Evolutionary conservation across 2,888 invertebrate genomes (phyloP), one percentile per base, ranked within the genome.

Genomic region (Phortica magna): DNA sequence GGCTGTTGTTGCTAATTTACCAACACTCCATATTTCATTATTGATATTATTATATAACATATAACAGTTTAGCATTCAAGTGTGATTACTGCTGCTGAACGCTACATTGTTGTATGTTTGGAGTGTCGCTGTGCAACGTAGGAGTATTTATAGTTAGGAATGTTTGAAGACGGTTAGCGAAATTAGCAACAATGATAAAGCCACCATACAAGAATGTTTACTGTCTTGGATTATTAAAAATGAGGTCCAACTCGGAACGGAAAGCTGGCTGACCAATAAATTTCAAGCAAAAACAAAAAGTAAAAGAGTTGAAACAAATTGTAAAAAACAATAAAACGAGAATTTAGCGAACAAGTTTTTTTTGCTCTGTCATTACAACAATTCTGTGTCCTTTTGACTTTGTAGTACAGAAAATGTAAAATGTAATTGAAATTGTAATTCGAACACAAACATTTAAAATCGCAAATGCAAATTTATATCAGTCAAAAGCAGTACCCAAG

Each of bases 231-330:
- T 1, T 31, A 31, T 31, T 31, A 31, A 31, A 31, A 48, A 48
- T 12, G 80, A 88, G 85, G 78, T 81, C 84, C 84, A 87, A 85
- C 82, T 89, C 85, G 84, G 89, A 89, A 85, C 79, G 43, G 68
- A 43, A 71, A 53, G 53, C 53, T 53, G 2, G 14, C 53, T 71
- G 70, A 53, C 22, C 53, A 73, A 57, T 77, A 31, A 31, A 31
- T 70, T 71, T 74, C 19, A 43, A 65, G 68, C 70, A 19, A 48
- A 70, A 22, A 53, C 17, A 39, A 61, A 19, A 55, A 7, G 22
- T 22, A 48, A 71, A 43, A 17, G 43, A 68, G 19, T 17, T 59
- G 7, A 22, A 61, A 42, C 1, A 74, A 76, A 61, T 68, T 12
- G 67, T 22, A 57, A 17, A 43, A 42, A 43, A 67, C 1, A 39